These are phyloP conservation scores for Danaus chrysippus DNA, from an alignment of 2,888 invertebrate species.

Conservation along the genomic window DNA sequence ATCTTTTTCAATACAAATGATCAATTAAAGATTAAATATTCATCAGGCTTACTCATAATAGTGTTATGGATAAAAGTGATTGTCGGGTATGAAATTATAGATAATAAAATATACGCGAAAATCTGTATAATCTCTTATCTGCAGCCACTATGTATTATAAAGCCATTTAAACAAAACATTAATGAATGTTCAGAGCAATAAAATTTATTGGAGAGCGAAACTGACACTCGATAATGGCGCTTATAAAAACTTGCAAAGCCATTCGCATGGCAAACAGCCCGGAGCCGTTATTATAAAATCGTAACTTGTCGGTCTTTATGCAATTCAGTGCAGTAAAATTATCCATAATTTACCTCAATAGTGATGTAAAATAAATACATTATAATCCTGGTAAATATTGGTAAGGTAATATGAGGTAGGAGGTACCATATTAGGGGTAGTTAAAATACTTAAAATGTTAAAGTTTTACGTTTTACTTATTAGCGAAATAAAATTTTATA, in stretches of 20 bases:
- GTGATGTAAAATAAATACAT: slow-evolving; percentile 49
- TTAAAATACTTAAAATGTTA: not conserved
- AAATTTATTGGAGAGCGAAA: slow-evolving; percentile 25
- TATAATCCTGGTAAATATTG: slow-evolving; percentile 38
- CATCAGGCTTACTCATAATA: too few relatives aligned
- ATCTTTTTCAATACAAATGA: too few relatives aligned
- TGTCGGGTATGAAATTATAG: too few relatives aligned
- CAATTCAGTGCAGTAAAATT: slow-evolving; percentile 42
- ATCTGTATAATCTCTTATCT: not conserved
- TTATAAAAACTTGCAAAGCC: slow-evolving; percentile 29
- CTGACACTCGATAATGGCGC: slow-evolving; percentile 28
- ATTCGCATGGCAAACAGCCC: slow-evolving; percentile 32
- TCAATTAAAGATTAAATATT: too few relatives aligned
- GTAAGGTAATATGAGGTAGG: slow-evolving; percentile 21
- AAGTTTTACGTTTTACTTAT: not conserved
- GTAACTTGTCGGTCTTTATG: slow-evolving; percentile 35
- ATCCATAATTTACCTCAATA: slow-evolving; percentile 49
- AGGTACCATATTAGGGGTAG: slow-evolving; percentile 10
- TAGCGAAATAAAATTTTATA: not conserved
- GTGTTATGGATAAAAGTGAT: too few relatives aligned
- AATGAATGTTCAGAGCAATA: slow-evolving; percentile 23
- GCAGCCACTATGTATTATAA: slow-evolving; percentile 1
- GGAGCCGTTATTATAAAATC: slow-evolving; percentile 36
- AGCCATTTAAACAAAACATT: slow-evolving; percentile 19
- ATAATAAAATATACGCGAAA: not conserved